phyloP scores from a whole-genome alignment of 2,888 invertebrate genomes.

The Ceriagrion tenellum region DNA sequence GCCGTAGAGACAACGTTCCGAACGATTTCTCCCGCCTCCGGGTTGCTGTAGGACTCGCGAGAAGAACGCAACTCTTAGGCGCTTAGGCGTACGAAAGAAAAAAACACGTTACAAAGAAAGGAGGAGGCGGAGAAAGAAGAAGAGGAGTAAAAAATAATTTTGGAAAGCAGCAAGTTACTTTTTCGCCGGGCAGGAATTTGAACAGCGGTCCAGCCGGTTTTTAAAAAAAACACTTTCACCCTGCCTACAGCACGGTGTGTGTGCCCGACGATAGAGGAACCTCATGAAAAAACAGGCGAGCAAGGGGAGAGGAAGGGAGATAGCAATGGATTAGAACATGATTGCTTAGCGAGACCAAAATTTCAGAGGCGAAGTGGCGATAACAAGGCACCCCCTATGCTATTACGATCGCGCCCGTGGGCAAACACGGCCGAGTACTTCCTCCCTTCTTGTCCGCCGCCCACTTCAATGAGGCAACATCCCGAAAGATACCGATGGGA shows the following conservation, averaged over 20 bases:
- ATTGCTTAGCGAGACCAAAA: background rate
- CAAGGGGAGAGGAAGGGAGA: background rate
- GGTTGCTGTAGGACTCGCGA: background rate
- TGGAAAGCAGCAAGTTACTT: background rate
- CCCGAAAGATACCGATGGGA: background rate
- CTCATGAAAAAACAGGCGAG: too few relatives aligned
- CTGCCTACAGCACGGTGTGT: background rate
- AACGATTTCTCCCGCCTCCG: background rate
- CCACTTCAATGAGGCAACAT: background rate
- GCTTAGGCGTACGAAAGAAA: background rate
- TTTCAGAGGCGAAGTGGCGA: background rate
- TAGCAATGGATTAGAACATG: background rate
- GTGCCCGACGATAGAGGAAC: background rate
- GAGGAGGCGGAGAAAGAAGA: background rate
- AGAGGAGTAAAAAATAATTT: background rate
- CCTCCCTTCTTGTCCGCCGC: background rate
- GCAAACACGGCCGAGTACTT: background rate
- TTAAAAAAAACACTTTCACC: constrained; percentile 38
- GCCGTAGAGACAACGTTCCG: background rate
- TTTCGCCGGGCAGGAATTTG: background rate
- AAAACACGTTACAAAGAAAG: background rate
- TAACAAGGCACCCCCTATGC: background rate
- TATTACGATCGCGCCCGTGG: background rate
- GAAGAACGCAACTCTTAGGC: background rate
- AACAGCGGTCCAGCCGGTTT: constrained; percentile 7